Percentiles rank a stretch among this genome's conserved stretches.
These are phyloP conservation scores for Adoxophyes honmai DNA, from an alignment of 1,140 invertebrate genomes.

Conservation along the genomic window DNA sequence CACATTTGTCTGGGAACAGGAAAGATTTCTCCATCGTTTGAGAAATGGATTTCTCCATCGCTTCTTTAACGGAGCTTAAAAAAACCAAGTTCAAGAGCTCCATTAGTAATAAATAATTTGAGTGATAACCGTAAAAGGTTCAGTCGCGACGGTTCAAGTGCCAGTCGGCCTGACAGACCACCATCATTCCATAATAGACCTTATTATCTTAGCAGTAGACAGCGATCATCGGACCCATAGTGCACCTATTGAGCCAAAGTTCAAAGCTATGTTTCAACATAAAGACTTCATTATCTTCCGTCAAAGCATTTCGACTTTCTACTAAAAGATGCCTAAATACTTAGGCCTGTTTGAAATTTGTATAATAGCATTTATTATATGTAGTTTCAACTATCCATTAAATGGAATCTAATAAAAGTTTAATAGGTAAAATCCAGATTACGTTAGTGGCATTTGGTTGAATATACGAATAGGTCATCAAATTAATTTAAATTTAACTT, in stretches of 20 bases:
- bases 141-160: conserved; percentile 46
- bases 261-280: conserved; percentile 8
- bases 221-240: background rate
- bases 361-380: background rate
- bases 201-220: background rate
- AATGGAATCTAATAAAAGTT: no score
- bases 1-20: conserved; percentile 46
- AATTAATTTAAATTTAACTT: no score
- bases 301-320: conserved; percentile 7
- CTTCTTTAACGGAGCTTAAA: conserved; percentile 18
- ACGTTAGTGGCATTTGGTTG: no score
- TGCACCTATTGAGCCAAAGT: conserved; percentile 6
- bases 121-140: conserved; percentile 70
- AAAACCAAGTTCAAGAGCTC: conserved; percentile 39
- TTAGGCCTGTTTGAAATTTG: background rate
- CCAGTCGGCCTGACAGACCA: background rate
- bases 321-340: background rate
- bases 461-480: no score
- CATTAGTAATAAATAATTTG: conserved; percentile 68
- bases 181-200: background rate
- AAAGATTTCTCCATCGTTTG: conserved; percentile 25
- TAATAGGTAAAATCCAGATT: no score
- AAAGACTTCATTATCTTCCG: conserved; percentile 14
- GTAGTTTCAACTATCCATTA: no score
- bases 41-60: no score